Evolutionary conservation across 2,113 vertebrate genomes (phyloP), one percentile per base, ranked within the genome.

Genomic region (Tachysurus vachellii): DNA sequence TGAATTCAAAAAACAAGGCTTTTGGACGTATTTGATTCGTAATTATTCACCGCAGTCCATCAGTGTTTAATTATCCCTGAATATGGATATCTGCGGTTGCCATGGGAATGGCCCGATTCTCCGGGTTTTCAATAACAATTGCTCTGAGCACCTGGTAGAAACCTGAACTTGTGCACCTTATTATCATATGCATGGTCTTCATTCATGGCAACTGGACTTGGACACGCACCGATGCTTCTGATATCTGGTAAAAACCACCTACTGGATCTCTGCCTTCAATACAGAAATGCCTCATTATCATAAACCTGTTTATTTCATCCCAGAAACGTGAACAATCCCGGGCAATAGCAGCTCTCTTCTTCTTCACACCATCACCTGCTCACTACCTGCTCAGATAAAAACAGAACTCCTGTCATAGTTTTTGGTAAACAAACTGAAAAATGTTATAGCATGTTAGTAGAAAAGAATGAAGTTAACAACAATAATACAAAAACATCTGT

Each of bases 161-260:
- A 81, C 56, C 31, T 81, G 56, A 81, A 81, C 79, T 23, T 23
- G 19, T 81, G 79, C 79, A 23, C 79, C 56, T 36, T 42, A 59
- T 81, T 81, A 42, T 61, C 80, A 82, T 82, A 82, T 82, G 80
- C 57, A 82, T 44, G 57, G 36, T 12, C 56, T 82, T 62, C 19
- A 36, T 80, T 80, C 54, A 80, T 80, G 13, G 21, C 17, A n/a
- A 6, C 54, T 28, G 28, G n/a, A 80, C 77, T 80, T 8, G 28
- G 77, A 80, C 77, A 80, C 28, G 19, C 53, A 31, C 47, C 17
- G 10, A 10, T 19, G 54, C 54, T 57, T 54, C 47, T 28, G 4
- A 80, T 57, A 82, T 82, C 36, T 82, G 13, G 31, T 62, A 57
- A 82, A 8, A 82, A 47, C 80, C 56, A 44, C 80, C 57, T 62